Conservation (phyloP, 2,113 vertebrate species). For the Limanda limanda region DNA sequence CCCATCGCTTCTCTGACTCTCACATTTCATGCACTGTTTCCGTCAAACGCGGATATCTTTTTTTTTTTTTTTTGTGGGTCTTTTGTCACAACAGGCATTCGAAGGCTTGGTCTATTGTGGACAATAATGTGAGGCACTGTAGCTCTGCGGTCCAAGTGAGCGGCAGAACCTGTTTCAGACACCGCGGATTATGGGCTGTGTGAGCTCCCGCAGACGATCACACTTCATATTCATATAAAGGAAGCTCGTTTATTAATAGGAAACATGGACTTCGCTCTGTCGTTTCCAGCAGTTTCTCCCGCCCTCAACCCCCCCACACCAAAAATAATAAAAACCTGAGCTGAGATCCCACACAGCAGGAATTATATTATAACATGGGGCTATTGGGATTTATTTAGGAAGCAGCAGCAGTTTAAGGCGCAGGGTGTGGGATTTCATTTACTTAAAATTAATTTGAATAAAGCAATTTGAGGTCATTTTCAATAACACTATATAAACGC, state of each 20-base stretch:
- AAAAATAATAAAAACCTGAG: conserved; percentile 2
- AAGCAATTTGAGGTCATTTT: conserved; percentile 42
- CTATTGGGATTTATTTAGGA: conserved; percentile 30
- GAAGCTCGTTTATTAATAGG: conserved; percentile 10
- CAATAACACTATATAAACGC: conserved; percentile 4
- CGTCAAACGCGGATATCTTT: conserved; percentile 9
- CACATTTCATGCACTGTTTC: conserved; percentile 28
- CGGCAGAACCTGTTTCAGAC: conserved; percentile 48
- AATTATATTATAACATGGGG: too few relatives aligned
- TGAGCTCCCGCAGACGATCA: neutral
- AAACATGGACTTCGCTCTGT: conserved; percentile 28
- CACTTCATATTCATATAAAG: conserved; percentile 1
- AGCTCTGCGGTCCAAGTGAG: conserved; percentile 40
- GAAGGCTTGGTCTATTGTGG: conserved; percentile 56
- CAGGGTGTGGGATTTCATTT: conserved; percentile 17
- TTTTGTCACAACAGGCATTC: conserved; percentile 60
- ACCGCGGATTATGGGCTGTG: conserved; percentile 9
- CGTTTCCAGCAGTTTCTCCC: conserved; percentile 73
- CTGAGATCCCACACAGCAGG: conserved; percentile 15
- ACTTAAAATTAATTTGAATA: conserved; percentile 35
- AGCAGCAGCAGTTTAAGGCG: conserved; percentile 13
- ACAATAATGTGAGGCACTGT: conserved; percentile 43
- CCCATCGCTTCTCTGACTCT: conserved; percentile 20
- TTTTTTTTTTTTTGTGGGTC: neutral
- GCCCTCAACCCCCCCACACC: conserved; percentile 2